Evolutionary conservation across 2,888 invertebrate genomes (phyloP).

Genomic region (Poecilus cupreus): DNA sequence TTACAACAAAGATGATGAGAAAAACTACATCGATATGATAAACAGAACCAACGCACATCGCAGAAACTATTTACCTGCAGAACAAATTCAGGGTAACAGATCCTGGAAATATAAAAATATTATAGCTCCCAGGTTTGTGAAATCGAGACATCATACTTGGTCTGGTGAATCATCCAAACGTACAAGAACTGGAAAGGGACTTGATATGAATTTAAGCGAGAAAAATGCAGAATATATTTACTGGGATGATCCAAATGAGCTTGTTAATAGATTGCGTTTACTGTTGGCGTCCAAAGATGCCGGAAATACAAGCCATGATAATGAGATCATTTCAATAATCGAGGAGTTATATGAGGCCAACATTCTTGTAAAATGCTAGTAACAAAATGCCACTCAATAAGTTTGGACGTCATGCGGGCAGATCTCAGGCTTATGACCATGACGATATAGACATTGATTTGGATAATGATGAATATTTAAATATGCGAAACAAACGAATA

Average conservation of each 20-base stretch:
- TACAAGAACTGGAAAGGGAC: slow-evolving; percentile 8
- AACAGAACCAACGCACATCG: not conserved
- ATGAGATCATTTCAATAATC: slow-evolving; percentile 69
- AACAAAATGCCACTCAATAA: not conserved
- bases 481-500: no score
- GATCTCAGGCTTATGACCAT: not conserved
- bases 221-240: slow-evolving; percentile 62
- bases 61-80: not conserved
- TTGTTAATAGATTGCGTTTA: slow-evolving; percentile 66
- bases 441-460: not conserved
- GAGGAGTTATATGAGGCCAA: slow-evolving; percentile 64
- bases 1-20: not conserved
- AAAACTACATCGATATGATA: not conserved
- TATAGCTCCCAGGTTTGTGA: not conserved
- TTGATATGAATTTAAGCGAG: not conserved
- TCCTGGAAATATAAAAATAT: slow-evolving; percentile 7
- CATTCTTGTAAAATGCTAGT: slow-evolving; percentile 60
- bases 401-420: not conserved
- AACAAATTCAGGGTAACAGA: not conserved
- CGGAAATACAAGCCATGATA: slow-evolving; percentile 65
- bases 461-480: slow-evolving; percentile 1
- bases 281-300: slow-evolving; percentile 65
- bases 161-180: not conserved
- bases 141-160: not conserved
- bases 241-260: slow-evolving; percentile 66